Percentiles rank a stretch among this genome's conserved stretches.
Conservation (phyloP, 2,888 invertebrate species). For the Aspidiotus rigidus region DNA sequence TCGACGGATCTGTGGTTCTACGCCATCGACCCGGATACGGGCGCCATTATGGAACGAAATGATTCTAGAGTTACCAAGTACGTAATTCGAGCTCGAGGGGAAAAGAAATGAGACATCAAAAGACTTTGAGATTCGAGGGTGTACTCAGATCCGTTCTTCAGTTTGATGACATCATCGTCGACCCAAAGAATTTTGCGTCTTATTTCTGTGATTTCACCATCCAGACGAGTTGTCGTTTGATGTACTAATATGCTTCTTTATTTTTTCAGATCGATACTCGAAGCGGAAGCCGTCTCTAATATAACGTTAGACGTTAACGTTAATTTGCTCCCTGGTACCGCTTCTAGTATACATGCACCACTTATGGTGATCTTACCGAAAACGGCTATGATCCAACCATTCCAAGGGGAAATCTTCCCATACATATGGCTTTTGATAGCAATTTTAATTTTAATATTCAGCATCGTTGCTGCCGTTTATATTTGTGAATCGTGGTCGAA, state of each 20-base stretch:
- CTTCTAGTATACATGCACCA: conserved; percentile 57
- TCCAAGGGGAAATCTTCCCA: conserved; percentile 66
- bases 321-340: conserved; percentile 55
- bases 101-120: too few species aligned
- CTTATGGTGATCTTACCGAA: conserved; percentile 42
- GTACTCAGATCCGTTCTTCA: too few species aligned
- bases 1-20: conserved; percentile 86
- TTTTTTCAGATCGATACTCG: conserved; percentile 45
- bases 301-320: conserved; percentile 60
- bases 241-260: neutral
- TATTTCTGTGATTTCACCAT: too few species aligned
- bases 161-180: too few species aligned
- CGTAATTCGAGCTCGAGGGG: conserved; percentile 31
- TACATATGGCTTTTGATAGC: conserved; percentile 82
- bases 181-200: too few species aligned
- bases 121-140: too few species aligned
- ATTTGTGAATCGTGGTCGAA: conserved; percentile 90
- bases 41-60: conserved; percentile 63
- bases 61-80: conserved; percentile 60
- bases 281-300: conserved; percentile 55
- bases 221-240: neutral
- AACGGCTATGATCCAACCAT: conserved; percentile 44
- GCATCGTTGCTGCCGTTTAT: conserved; percentile 79
- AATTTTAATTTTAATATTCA: conserved; percentile 77
- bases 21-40: conserved; percentile 67